Evolutionary conservation across 2,888 invertebrate genomes (phyloP), one percentile per base, ranked within the genome.

Genomic region (Cremastinae sp.): DNA sequence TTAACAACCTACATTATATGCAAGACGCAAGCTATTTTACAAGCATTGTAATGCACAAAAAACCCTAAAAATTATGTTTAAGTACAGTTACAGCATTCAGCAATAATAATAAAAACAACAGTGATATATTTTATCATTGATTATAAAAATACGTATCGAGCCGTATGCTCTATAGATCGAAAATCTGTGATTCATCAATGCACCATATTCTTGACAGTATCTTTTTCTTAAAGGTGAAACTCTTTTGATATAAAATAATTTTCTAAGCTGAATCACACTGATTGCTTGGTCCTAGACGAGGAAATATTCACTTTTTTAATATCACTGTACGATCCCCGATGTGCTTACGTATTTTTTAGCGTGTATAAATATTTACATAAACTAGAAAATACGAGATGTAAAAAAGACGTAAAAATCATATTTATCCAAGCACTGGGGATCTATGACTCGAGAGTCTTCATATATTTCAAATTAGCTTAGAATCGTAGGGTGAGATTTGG

Each of bases 301-400:
- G 56, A n/a, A 58, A 34, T 43, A 51, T 20, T 38, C 56, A 34
- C 4, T n/a, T 58, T 12, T 9, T 9, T 36, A 34, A 58, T 28
- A 70, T 65, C 38, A 45, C 20, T 28, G 49, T 12, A 18, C 22
- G 8, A 22, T 45, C 53, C 18, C 16, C 12, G 36, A 14, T 16
- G 47, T 38, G 28, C 12, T 51, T 62, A 71, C 68, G 72, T 59
- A 70, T 28, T 28, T 28, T 28, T 70, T 41, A 68, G 47, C 22
- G 36, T 49, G 61, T 75, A 54, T 71, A 75, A 65, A 58, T 72
- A 75, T 75, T 72, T 72, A 75, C 68, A 68, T 51, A 64, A 49
- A 56, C 22, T 56, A 34, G 12, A 47, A 64, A 65, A 53, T 54
- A 53, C 20, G 51, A 20, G 18, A 8, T 41, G 14, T 53, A 70